A percentile compares a stretch with the other conserved stretches of the same genome.
These are phyloP conservation scores for Callosobruchus maculatus DNA, from an alignment of 2,888 invertebrate species.

Conservation along the genomic window DNA sequence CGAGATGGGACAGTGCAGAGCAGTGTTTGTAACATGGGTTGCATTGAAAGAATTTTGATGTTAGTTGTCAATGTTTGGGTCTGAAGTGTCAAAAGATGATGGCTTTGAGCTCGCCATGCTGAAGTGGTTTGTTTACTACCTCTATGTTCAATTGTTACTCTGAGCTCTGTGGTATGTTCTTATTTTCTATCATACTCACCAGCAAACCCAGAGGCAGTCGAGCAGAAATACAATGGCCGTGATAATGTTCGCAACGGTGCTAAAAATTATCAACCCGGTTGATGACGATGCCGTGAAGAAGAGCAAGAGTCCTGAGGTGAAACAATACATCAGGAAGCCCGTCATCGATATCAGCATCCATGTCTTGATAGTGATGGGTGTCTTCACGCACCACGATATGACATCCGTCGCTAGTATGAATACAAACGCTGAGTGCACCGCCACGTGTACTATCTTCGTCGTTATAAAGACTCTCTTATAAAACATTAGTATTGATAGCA, in stretches of 20 bases:
- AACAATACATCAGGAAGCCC: constrained; percentile 11
- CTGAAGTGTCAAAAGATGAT: too few species aligned
- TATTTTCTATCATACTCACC: constrained; percentile 10
- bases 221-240: constrained; percentile 9
- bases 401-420: constrained; percentile 14
- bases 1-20: too few species aligned
- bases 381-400: constrained; percentile 5
- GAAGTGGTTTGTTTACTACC: too few species aligned
- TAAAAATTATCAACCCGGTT: neutral
- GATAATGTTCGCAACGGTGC: neutral
- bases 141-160: neutral
- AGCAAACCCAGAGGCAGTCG: constrained; percentile 6
- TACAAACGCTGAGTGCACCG: constrained; percentile 7
- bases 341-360: constrained; percentile 15
- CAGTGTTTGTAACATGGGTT: too few species aligned
- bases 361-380: constrained; percentile 11
- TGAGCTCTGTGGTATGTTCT: too few species aligned
- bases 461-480: neutral
- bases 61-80: too few species aligned
- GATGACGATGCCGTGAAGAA: neutral
- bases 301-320: constrained; percentile 9
- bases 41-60: too few species aligned
- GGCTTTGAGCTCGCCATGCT: too few species aligned
- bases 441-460: constrained; percentile 6
- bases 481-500: neutral